A percentile compares a stretch with the other conserved stretches of the same genome.
These are phyloP conservation scores for Sericinus montela DNA, from an alignment of 2,888 invertebrate genomes.

Conservation along the genomic window DNA sequence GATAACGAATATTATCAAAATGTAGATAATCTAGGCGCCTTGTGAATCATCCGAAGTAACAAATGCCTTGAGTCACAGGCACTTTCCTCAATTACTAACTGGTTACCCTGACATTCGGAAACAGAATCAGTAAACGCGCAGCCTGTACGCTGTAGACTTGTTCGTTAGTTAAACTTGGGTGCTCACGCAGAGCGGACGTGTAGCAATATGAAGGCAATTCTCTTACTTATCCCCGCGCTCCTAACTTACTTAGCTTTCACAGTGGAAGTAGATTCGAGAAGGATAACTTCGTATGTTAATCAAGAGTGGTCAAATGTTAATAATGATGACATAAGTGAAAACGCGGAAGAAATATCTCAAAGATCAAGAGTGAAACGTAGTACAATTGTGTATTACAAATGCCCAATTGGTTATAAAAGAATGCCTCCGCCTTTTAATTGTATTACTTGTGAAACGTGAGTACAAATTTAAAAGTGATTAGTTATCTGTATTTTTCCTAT, in stretches of 20 bases:
- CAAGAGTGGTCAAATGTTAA: neutral
- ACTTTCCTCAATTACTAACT: conserved; percentile 4
- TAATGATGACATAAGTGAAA: neutral
- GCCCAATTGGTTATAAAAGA: conserved; percentile 9
- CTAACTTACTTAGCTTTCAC: neutral
- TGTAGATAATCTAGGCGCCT: neutral
- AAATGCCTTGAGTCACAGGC: conserved; percentile 1
- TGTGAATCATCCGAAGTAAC: conserved; percentile 4
- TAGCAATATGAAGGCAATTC: neutral
- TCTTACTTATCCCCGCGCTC: neutral
- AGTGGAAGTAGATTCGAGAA: neutral
- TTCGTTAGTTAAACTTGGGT: neutral
- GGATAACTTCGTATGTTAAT: neutral
- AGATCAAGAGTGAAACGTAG: conserved; percentile 11
- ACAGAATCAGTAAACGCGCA: neutral
- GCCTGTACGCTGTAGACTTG: neutral
- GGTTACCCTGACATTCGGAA: neutral
- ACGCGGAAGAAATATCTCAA: neutral
- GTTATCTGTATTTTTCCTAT: no score
- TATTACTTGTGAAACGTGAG: conserved; percentile 11
- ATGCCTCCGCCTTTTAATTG: conserved; percentile 9
- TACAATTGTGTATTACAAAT: conserved; percentile 8
- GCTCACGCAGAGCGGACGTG: neutral
- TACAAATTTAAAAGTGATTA: neutral
- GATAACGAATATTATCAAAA: neutral